A percentile compares a stretch with the other conserved stretches of the same genome.
Conservation (phyloP, 2,797 vertebrate genomes). For the Enteromius radiatus region DNA sequence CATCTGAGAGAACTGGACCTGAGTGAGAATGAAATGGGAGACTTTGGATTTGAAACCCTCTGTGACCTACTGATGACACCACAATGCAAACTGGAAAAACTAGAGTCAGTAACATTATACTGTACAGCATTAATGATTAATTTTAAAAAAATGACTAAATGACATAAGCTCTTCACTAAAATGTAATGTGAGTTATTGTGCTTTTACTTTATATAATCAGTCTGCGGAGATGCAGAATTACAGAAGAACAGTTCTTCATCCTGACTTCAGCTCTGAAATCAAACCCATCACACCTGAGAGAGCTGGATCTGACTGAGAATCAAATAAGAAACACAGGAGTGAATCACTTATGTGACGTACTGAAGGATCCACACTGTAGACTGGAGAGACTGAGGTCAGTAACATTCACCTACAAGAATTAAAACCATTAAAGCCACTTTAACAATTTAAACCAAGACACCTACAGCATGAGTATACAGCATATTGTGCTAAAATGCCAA, state of each 20-base stretch:
- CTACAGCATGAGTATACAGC: background rate
- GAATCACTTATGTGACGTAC: too few relatives aligned
- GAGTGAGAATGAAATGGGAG: background rate
- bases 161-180: background rate
- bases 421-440: background rate
- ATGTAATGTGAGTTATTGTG: background rate
- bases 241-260: background rate
- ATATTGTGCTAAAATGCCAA: background rate
- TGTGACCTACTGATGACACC: too few relatives aligned
- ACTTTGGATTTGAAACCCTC: too few relatives aligned
- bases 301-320: background rate
- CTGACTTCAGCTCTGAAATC: slow-evolving; percentile 2
- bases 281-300: slow-evolving; percentile 13
- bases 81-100: too few relatives aligned
- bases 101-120: background rate
- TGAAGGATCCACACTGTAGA: too few relatives aligned
- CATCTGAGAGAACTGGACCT: background rate
- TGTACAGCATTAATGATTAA: too few relatives aligned
- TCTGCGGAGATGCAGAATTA: background rate
- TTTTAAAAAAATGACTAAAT: too few relatives aligned
- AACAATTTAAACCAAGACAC: background rate
- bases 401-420: background rate
- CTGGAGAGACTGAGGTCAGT: background rate
- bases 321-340: background rate
- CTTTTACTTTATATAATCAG: background rate